Base-by-base conservation (phyloP, 2,113 vertebrate genomes). In the Mus pahari region DNA sequence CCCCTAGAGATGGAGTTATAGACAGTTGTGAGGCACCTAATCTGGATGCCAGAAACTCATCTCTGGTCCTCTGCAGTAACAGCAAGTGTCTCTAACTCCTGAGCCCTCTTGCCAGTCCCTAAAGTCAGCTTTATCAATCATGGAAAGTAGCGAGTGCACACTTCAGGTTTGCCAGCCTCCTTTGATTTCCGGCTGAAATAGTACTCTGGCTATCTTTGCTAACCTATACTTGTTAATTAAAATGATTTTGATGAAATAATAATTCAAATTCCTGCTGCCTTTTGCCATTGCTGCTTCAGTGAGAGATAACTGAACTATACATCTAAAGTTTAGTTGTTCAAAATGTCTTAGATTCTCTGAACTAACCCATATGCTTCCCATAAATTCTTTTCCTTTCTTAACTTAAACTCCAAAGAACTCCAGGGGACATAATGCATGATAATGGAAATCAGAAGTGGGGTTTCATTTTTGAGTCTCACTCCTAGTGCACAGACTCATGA, bases 191-290 rank as follows among this genome's bases (percentile, higher is more conserved):
- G 42, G 20, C n/a, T 71, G 28, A 83, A 91, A 64, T 5, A 42
- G 11, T 33, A 74, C 24, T 36, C 7, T 77, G 28, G 33, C 70
- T 79, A 48, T 33, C 9, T 91, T 95, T 94, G n/a, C 6, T 53
- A 73, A 95, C 77, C 14, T 19, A 50, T 45, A 66, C n/a, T 26
- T 11, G 33, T 3, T 42, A 84, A 84, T 66, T 89, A 10, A 53
- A 81, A 92, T 60, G 20, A 91, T 22, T 94, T 91, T 53, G 55
- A 4, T 91, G 77, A 92, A 92, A 90, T 64, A n/a, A n/a, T 91
- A 71, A 81, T 60, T 28, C 33, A 42, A 26, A 73, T 74, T 22
- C 39, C 60, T 31, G 24, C 4, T 73, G 24, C 60, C 14, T 66
- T 70, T 93, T 88, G 17, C 83, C 26, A 22, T 79, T 48, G 53